Evolutionary conservation across 2,888 invertebrate genomes (phyloP).

Genomic region (Hecatera dysodea): DNA sequence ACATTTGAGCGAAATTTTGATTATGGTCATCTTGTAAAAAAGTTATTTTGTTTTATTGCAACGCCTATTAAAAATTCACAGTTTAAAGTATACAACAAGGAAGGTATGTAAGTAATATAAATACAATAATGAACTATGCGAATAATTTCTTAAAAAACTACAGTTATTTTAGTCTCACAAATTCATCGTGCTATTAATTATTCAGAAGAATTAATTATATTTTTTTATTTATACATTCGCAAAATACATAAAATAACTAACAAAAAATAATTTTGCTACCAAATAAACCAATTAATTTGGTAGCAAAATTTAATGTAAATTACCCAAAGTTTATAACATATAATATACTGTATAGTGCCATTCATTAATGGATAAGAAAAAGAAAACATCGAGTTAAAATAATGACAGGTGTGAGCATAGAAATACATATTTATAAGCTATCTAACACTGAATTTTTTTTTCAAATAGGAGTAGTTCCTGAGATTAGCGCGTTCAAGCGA

Average conservation of each 20-base stretch:
- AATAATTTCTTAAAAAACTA: background rate
- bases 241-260: background rate
- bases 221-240: conserved; percentile 20
- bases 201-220: background rate
- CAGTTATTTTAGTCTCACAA: background rate
- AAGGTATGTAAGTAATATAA: background rate
- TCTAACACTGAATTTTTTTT: no score
- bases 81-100: background rate
- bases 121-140: background rate
- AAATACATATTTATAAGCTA: no score
- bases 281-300: background rate
- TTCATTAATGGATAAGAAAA: no score
- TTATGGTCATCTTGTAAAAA: background rate
- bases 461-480: no score
- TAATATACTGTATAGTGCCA: no score
- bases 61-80: background rate
- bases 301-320: background rate
- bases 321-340: background rate
- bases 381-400: no score
- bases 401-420: no score
- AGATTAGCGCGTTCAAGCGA: no score
- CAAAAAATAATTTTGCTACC: no score
- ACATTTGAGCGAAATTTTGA: conserved; percentile 1
- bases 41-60: background rate
- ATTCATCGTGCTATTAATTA: background rate